These are phyloP conservation scores for Enhydra lutris DNA, from an alignment of 2,113 vertebrate species.

Conservation along the genomic window DNA sequence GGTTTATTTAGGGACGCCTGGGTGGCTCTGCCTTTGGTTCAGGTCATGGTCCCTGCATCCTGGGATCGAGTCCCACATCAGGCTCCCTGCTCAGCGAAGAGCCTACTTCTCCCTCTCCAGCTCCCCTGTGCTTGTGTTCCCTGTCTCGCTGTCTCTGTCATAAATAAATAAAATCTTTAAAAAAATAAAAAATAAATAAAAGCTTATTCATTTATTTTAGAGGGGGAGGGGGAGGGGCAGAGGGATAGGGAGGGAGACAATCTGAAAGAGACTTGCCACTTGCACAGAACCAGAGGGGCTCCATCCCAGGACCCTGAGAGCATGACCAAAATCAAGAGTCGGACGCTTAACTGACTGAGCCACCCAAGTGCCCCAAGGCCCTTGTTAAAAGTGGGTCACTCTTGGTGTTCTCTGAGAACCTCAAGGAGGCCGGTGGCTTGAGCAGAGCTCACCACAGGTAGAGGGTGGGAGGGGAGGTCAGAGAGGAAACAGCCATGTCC, in stretches of 20 bases:
- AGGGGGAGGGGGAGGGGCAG: too few species aligned
- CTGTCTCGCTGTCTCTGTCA: too few species aligned
- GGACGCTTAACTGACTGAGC: background rate
- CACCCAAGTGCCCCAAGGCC: background rate
- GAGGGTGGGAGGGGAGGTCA: background rate
- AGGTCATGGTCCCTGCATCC: too few species aligned
- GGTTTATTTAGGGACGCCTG: background rate
- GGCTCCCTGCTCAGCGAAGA: too few species aligned
- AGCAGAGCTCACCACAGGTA: background rate
- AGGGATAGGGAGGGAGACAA: background rate
- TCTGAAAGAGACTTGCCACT: background rate
- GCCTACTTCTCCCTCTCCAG: too few species aligned
- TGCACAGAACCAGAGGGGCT: background rate
- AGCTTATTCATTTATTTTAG: background rate
- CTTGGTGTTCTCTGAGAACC: background rate
- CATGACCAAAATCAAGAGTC: background rate
- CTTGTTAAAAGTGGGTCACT: background rate
- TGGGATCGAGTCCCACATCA: too few species aligned
- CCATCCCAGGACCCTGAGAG: background rate
- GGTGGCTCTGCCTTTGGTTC: too few species aligned
- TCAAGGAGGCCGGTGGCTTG: background rate
- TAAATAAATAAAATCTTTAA: too few species aligned
- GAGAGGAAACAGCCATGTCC: background rate
- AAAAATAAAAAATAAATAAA: too few species aligned
- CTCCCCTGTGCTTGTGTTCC: too few species aligned